phyloP scores from a whole-genome alignment of 2,797 vertebrate genomes.

The Capromys pilorides region DNA sequence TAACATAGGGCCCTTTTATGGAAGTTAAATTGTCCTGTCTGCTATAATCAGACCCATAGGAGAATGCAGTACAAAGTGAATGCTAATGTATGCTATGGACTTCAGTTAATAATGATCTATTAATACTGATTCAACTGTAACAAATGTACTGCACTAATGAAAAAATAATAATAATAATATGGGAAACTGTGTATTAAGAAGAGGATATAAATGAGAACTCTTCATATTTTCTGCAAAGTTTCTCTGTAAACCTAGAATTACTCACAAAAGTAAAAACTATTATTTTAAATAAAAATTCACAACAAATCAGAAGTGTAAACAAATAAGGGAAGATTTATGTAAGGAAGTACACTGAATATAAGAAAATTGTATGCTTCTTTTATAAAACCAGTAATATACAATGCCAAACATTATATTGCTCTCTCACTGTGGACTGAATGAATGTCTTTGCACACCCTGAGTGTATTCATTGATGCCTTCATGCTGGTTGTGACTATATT shows the following conservation, averaged over 20 bases:
- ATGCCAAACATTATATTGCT: neutral
- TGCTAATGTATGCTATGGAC: neutral
- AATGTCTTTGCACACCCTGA: neutral
- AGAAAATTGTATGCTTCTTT: neutral
- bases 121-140: neutral
- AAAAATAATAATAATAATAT: constrained; percentile 9
- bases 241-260: neutral
- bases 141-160: neutral
- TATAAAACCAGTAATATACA: constrained; percentile 3
- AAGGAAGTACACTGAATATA: neutral
- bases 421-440: neutral
- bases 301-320: neutral
- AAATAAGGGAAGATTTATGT: neutral
- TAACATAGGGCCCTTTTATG: neutral
- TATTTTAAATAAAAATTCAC: neutral
- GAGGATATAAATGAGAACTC: neutral
- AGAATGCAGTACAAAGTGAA: neutral
- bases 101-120: neutral
- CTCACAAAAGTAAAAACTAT: neutral
- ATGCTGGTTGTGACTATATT: neutral
- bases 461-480: neutral
- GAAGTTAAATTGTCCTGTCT: neutral
- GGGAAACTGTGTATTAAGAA: neutral
- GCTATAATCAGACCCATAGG: neutral
- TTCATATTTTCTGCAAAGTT: neutral